Evolutionary conservation across 2,113 vertebrate species (phyloP).

Genomic region (Melanocharis versteri): DNA sequence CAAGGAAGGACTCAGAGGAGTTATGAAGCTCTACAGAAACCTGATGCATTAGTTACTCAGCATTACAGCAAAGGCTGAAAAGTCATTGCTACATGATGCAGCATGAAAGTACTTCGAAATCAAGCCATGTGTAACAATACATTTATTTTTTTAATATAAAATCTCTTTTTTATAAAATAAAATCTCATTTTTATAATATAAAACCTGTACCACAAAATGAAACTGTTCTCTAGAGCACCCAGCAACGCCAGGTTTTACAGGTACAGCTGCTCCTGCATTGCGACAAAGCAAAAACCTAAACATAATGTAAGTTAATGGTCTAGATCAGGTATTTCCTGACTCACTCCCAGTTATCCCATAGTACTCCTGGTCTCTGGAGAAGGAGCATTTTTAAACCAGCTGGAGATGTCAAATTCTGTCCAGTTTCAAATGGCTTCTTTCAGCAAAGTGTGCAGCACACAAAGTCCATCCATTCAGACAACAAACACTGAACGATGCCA

Average conservation of each 20-base stretch:
- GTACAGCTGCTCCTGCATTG: neutral
- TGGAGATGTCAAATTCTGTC: neutral
- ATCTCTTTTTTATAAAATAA: neutral
- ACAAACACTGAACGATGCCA: rapidly evolving
- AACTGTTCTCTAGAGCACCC: neutral
- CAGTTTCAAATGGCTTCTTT: neutral
- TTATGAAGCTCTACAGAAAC: neutral
- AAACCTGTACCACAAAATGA: neutral
- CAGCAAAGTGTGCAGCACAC: neutral
- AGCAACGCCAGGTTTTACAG: neutral
- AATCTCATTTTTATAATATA: neutral
- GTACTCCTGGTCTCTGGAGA: neutral
- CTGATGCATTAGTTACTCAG: neutral
- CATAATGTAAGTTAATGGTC: neutral
- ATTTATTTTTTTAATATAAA: neutral
- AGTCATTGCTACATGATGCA: neutral
- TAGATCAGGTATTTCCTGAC: neutral
- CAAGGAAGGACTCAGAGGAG: neutral
- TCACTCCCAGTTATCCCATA: neutral
- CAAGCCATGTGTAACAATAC: neutral
- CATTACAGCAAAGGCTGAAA: neutral
- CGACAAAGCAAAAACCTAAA: neutral
- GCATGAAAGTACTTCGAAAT: neutral
- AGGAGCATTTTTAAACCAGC: neutral
- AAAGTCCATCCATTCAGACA: neutral